Evolutionary conservation across 2,888 invertebrate genomes (phyloP), one percentile per base, ranked within the genome.

Genomic region (Brassicogethes aeneus): DNA sequence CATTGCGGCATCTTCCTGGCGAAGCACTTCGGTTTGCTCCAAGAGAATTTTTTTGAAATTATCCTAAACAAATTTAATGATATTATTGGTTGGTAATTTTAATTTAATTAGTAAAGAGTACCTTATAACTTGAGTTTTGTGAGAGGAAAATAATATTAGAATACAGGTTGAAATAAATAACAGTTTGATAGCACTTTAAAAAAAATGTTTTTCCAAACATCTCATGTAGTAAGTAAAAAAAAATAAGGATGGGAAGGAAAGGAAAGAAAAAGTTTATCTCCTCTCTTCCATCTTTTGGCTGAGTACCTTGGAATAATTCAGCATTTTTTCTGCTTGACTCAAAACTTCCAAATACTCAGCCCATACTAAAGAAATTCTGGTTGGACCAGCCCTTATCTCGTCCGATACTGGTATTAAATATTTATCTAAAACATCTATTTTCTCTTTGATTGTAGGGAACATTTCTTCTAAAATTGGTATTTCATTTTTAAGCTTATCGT

Each of bases 371-470:
- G 76, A 74, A 36, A 89, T 74, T 37, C 74, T 74, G 51, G 76
- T 73, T 46, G 79, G 71, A 36, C 72, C 69, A 5, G 68, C 65
- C 13, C 68, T 60, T 64, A 83, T 74, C 44, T 80, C 75, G 8
- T 76, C 72, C 33, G 79, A 70, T 39, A 88, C 66, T 39, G 79
- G 73, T 0, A 88, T 81, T 49, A 83, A 80, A 61, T 88, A 88
- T 60, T 87, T 89, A 43, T 72, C 79, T 40, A 89, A 64, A 14
- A 80, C 75, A 17, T 68, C 68, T 70, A 88, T 85, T 61, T 88
- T 78, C 39, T 88, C 86, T 37, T 77, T 69, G 44, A 92, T 83
- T 3, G 79, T 76, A 0, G 82, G 80, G 62, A 93, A 90, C 45
- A 79, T 78, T 36, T 71, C 71, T 62, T 89, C 84, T 41, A 81